Conservation (phyloP, 1,140 invertebrate species). For the Oncopodura yosiiana region DNA sequence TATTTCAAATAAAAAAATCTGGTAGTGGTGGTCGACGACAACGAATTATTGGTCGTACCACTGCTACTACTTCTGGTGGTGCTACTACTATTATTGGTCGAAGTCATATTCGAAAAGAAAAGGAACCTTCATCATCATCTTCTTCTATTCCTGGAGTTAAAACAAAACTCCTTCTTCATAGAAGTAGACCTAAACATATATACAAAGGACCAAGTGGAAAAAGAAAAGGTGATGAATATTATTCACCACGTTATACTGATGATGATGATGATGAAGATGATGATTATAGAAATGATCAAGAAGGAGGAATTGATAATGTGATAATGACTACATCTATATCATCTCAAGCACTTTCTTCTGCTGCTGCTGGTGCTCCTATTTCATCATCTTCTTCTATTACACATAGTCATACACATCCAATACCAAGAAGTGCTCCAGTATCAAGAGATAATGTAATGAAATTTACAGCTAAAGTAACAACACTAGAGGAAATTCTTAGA, state of each 20-base stretch:
- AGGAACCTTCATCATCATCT: neutral
- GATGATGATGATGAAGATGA: conserved; percentile 22
- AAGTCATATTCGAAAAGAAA: neutral
- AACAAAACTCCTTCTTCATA: conserved; percentile 10
- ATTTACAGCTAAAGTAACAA: conserved; percentile 33
- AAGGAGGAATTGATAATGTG: conserved; percentile 12
- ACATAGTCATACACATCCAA: neutral
- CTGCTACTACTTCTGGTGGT: neutral
- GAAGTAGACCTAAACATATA: neutral
- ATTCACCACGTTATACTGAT: conserved; percentile 24
- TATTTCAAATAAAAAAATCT: conserved; percentile 20
- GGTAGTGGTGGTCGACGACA: no score
- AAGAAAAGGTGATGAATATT: conserved; percentile 8
- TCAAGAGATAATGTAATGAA: conserved; percentile 18
- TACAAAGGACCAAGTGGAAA: neutral
- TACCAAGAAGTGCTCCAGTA: no score
- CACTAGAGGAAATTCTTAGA: conserved; percentile 31
- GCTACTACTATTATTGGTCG: neutral
- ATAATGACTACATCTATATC: neutral
- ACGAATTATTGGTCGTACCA: neutral
- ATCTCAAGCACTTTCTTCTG: neutral
- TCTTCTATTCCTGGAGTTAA: conserved; percentile 12
- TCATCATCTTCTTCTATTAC: neutral
- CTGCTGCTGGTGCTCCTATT: neutral
- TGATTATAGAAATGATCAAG: no score